These are phyloP conservation scores for Diploscapter pachys DNA, from an alignment of 1,140 invertebrate species.

Conservation along the genomic window DNA sequence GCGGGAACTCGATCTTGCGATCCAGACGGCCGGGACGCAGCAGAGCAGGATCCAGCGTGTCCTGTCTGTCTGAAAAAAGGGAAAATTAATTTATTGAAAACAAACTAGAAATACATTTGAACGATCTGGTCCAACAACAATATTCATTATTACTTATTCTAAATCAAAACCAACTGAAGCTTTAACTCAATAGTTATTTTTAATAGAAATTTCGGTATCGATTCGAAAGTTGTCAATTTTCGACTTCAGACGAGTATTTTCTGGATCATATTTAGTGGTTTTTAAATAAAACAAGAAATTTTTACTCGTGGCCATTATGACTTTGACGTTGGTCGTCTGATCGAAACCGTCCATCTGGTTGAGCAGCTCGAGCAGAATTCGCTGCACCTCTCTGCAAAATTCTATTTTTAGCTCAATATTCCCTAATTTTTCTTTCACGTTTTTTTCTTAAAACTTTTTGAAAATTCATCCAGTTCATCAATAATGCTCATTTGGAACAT, in stretches of 20 bases:
- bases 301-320: slow-evolving; percentile 93
- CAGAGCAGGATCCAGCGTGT: slow-evolving; percentile 94
- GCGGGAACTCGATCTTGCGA: slow-evolving; percentile 96
- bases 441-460: slow-evolving; percentile 23
- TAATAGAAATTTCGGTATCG: no score
- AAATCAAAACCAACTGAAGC: no score
- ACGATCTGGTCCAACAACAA: no score
- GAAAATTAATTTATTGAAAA: no score
- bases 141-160: no score
- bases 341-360: slow-evolving; percentile 99
- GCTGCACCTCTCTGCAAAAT: slow-evolving; percentile 74
- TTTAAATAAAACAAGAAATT: no score
- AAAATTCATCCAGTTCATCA: slow-evolving; percentile 52
- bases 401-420: not conserved
- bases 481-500: slow-evolving; percentile 4
- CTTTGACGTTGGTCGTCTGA: slow-evolving; percentile 99
- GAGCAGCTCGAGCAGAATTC: slow-evolving; percentile 90
- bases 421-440: not conserved
- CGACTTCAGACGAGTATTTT: no score
- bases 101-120: no score
- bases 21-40: slow-evolving; percentile 93
- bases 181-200: no score
- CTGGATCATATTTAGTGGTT: no score
- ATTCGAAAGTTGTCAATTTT: no score
- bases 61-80: slow-evolving; percentile 72